These are phyloP conservation scores for Pogonomyrmex barbatus DNA, from an alignment of 1,140 invertebrate genomes.

Conservation along the genomic window DNA sequence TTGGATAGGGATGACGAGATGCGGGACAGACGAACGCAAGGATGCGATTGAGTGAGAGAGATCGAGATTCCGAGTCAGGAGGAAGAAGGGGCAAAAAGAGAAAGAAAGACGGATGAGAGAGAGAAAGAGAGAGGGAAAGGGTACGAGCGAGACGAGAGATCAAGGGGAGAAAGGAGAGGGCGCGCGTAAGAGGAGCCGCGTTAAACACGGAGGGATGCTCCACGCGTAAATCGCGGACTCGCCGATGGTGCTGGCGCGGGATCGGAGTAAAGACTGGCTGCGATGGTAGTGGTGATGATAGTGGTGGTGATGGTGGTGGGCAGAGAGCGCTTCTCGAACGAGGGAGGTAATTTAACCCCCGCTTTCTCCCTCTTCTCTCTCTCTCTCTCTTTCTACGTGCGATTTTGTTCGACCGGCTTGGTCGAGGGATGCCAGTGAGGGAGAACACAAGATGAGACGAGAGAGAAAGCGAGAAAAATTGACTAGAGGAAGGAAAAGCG, in stretches of 20 bases:
- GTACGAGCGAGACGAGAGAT: neutral
- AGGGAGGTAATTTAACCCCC: constrained; percentile 45
- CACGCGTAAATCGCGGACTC: constrained; percentile 47
- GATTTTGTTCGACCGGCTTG: constrained; percentile 27
- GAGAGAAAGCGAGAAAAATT: constrained; percentile 12
- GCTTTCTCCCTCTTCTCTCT: neutral
- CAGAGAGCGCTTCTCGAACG: constrained; percentile 15
- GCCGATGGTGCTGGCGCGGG: constrained; percentile 43
- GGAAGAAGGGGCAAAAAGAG: neutral
- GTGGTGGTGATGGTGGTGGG: constrained; percentile 22
- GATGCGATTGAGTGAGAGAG: constrained; percentile 12
- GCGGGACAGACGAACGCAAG: neutral
- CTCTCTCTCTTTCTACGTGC: neutral
- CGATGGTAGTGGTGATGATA: constrained; percentile 28
- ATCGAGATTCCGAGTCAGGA: constrained; percentile 27
- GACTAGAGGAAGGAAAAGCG: constrained; percentile 11
- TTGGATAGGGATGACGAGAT: neutral
- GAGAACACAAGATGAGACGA: constrained; percentile 2
- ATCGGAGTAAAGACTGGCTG: constrained; percentile 51
- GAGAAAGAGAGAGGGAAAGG: constrained; percentile 32
- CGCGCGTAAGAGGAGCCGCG: constrained; percentile 36
- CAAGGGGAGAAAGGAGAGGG: neutral
- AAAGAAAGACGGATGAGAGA: constrained; percentile 18
- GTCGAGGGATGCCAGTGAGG: constrained; percentile 13
- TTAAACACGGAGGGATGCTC: constrained; percentile 43